Conservation (phyloP, 53 echinoderm and acorn worm species). For the Stichopus horrens region DNA sequence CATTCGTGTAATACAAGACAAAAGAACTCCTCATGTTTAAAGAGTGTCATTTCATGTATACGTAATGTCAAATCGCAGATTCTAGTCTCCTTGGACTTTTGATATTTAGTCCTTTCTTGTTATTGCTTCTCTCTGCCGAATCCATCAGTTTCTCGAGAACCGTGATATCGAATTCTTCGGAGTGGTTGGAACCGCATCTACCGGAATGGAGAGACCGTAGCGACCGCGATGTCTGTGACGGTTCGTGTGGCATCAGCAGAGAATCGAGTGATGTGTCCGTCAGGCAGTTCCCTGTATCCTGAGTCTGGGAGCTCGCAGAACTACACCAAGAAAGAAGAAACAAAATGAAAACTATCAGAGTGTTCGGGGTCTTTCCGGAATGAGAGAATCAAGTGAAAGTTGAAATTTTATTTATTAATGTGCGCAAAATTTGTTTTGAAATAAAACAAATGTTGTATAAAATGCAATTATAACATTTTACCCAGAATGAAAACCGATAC, state of each 20-base stretch:
- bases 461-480: too few species aligned
- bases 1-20: too few species aligned
- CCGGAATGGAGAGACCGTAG: neutral
- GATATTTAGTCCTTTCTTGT: neutral
- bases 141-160: conserved; percentile 39
- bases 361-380: too few species aligned
- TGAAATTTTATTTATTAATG: too few species aligned
- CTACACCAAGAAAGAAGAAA: neutral
- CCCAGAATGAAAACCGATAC: too few species aligned
- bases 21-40: too few species aligned
- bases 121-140: neutral
- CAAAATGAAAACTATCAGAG: too few species aligned
- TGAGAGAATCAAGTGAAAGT: too few species aligned
- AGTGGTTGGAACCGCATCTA: neutral
- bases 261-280: conserved; percentile 34
- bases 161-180: neutral
- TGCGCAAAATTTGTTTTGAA: too few species aligned
- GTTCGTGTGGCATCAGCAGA: conserved; percentile 17
- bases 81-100: conserved; percentile 19
- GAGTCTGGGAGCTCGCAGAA: conserved; percentile 35
- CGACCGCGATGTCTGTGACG: conserved; percentile 17
- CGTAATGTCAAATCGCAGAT: neutral
- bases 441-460: too few species aligned
- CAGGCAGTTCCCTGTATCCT: conserved; percentile 1
- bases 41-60: too few species aligned